A percentile compares a stretch with the other conserved stretches of the same genome.
phyloP scores from a whole-genome alignment of 2,888 invertebrate species.

The Fragum fragum region DNA sequence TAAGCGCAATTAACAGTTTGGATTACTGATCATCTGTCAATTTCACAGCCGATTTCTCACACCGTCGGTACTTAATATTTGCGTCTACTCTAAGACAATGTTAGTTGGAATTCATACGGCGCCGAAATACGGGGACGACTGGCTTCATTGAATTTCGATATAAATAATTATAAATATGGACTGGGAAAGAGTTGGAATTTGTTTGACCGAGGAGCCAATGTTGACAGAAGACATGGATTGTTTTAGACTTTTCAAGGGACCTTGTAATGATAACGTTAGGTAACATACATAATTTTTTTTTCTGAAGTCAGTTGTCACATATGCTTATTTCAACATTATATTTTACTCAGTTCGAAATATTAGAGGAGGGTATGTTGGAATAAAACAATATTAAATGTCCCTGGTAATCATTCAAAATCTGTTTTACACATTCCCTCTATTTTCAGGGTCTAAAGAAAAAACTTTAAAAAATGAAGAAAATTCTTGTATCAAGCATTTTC shows the following conservation, averaged over 20 bases:
- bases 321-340: no score
- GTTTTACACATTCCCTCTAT: no score
- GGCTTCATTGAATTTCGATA: not conserved
- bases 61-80: not conserved
- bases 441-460: no score
- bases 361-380: no score
- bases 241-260: conserved; percentile 17
- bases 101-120: not conserved
- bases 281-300: no score
- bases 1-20: no score
- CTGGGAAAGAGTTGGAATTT: conserved; percentile 8
- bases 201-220: conserved; percentile 6
- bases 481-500: no score
- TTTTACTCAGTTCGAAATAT: no score
- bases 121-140: not conserved
- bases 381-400: no score
- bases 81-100: not conserved
- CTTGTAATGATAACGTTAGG: conserved; percentile 16
- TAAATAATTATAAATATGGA: conserved; percentile 4
- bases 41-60: conserved; percentile 18
- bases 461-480: no score
- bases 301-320: no score
- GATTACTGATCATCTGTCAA: not conserved
- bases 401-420: no score
- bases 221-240: conserved; percentile 12